Evolutionary conservation across 2,888 invertebrate genomes (phyloP), one percentile per base, ranked within the genome.

Genomic region (Ceratothoa steindachneri): DNA sequence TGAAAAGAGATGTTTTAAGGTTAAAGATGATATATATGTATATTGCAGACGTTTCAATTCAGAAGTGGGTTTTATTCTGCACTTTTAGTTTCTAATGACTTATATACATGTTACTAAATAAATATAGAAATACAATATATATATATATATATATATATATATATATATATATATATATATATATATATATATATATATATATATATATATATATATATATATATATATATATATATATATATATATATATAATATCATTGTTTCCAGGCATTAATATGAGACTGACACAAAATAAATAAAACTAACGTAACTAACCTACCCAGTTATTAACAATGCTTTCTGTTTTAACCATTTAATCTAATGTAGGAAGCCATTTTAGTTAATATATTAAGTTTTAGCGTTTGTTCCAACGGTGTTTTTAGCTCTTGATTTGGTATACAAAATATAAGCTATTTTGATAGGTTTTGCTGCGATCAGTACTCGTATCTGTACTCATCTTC

Each of bases 121-220:
- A n/a, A n/a, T 65, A 27, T 65, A 65, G 19, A 65, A 22, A 67
- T 67, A 67, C 27, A 19, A 67, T 30, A 28, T 30, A 68, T 68
- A 41, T 41, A 68, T 68, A 68, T 68, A 68, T 68, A 68, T 68
- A 68, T 68, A 68, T 68, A 68, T 69, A 69, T 53, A 53, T 69
- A 69, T 53, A 69, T 69, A 69, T 69, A 69, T 69, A 69, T 69
- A 69, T 53, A 69, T 69, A 69, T 69, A 69, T 69, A 69, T 69
- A 69, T 53, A 55, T 69, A 69, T 69, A 68, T 68, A 68, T 68
- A 68, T 68, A 68, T 68, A 68, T 68, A 41, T 68, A 68, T 41
- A 41, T 68, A 68, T 68, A 68, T 68, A 68, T 68, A 68, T 68
- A 41, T 68, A 68, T 68, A 68, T 68, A 68, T 68, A 68, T 68